Conservation (phyloP, 2,888 invertebrate species). For the Drosophila testacea region DNA sequence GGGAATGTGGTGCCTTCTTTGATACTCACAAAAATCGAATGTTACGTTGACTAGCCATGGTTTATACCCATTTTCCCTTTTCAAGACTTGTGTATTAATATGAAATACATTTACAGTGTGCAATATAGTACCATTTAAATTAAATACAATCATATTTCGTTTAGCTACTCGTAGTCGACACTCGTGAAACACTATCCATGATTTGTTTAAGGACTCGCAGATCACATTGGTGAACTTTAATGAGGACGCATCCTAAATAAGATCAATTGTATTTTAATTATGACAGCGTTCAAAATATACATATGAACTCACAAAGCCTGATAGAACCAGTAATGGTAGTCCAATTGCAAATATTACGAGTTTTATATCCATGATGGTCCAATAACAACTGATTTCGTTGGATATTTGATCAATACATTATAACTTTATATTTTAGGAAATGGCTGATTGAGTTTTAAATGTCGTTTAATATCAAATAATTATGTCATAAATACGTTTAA, state of each 20-base stretch:
- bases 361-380: background rate
- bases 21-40: conserved; percentile 15
- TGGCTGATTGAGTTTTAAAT: background rate
- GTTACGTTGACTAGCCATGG: conserved; percentile 14
- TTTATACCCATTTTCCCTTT: conserved; percentile 31
- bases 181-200: background rate
- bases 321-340: background rate
- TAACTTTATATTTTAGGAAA: background rate
- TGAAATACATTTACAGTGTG: background rate
- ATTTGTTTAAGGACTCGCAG: conserved; percentile 14
- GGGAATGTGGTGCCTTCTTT: background rate
- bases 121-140: conserved; percentile 21
- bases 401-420: background rate
- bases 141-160: conserved; percentile 5
- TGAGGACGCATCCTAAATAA: conserved; percentile 1
- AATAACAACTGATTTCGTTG: background rate
- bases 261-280: background rate
- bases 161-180: conserved; percentile 25
- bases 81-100: conserved; percentile 2
- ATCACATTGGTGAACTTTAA: background rate
- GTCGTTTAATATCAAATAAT: no score
- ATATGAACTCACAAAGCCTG: conserved; percentile 1
- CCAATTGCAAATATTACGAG: background rate
- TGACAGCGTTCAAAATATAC: background rate
- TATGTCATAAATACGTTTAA: no score